phyloP scores from a whole-genome alignment of 2,113 vertebrate genomes.

The Centrocercus urophasianus region DNA sequence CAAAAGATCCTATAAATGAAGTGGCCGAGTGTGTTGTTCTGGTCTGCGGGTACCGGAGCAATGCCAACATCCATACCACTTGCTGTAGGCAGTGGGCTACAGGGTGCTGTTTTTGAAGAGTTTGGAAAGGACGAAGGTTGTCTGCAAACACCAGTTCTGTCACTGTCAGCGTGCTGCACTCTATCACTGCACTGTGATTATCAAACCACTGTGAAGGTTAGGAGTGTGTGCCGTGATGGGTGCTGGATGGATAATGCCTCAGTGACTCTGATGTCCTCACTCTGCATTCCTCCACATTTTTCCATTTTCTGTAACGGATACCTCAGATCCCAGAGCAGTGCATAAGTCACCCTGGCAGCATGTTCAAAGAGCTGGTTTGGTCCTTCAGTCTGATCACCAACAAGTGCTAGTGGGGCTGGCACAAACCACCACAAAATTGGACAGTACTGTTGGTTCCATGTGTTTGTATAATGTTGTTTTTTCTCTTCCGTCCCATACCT shows the following conservation, averaged over 20 bases:
- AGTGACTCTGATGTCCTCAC: background rate
- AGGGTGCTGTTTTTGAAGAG: background rate
- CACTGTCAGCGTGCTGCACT: fast-evolving
- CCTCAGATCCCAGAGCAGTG: background rate
- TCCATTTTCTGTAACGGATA: background rate
- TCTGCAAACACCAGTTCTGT: background rate
- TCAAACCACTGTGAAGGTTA: fast-evolving
- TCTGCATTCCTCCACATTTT: background rate
- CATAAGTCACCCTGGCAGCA: background rate
- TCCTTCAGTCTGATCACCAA: fast-evolving
- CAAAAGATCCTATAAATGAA: background rate
- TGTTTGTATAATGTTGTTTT: background rate
- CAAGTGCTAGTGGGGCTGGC: background rate
- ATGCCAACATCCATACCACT: background rate
- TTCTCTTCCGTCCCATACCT: background rate
- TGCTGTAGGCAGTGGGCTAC: fast-evolving
- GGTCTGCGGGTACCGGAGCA: background rate
- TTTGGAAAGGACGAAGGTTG: background rate
- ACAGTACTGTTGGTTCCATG: background rate
- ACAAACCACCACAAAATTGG: fast-evolving
- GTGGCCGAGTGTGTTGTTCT: background rate
- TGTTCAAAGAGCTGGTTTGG: background rate
- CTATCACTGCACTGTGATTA: fast-evolving
- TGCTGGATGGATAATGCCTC: background rate
- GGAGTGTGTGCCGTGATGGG: fast-evolving